phyloP scores from a whole-genome alignment of 2,113 vertebrate species.

The Equus quagga region DNA sequence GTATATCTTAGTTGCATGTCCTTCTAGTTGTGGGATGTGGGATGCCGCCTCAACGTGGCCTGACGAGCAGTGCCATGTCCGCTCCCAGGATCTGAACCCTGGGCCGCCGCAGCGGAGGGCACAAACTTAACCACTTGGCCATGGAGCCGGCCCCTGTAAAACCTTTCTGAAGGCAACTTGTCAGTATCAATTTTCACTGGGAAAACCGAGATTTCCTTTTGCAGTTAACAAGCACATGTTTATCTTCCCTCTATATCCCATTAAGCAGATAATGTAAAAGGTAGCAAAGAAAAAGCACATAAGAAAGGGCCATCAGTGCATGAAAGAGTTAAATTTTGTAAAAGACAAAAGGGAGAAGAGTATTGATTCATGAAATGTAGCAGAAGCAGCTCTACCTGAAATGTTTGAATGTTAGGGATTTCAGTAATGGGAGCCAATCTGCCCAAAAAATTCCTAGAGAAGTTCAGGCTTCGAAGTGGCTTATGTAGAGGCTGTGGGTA shows the following conservation, averaged over 20 bases:
- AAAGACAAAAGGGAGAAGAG: neutral
- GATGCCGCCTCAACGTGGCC: no score
- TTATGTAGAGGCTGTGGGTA: neutral
- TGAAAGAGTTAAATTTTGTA: neutral
- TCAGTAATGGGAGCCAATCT: neutral
- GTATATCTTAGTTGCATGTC: no score
- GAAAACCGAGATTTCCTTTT: neutral
- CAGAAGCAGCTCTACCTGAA: neutral
- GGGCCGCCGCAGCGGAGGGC: no score
- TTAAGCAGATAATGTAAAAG: neutral
- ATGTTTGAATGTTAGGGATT: neutral
- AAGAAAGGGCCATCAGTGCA: neutral
- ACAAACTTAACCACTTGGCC: no score
- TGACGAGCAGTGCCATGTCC: no score
- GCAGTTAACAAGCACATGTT: neutral
- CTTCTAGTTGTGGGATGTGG: no score
- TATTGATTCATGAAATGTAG: neutral
- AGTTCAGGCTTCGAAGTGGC: neutral
- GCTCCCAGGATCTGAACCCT: no score
- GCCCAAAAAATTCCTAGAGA: neutral
- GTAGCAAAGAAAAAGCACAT: neutral
- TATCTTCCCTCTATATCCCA: neutral
- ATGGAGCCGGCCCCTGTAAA: neutral
- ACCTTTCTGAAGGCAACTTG: neutral
- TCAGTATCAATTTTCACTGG: neutral